Evolutionary conservation across 1,140 invertebrate genomes (phyloP), one percentile per base, ranked within the genome.

Genomic region (Nymphalis io): DNA sequence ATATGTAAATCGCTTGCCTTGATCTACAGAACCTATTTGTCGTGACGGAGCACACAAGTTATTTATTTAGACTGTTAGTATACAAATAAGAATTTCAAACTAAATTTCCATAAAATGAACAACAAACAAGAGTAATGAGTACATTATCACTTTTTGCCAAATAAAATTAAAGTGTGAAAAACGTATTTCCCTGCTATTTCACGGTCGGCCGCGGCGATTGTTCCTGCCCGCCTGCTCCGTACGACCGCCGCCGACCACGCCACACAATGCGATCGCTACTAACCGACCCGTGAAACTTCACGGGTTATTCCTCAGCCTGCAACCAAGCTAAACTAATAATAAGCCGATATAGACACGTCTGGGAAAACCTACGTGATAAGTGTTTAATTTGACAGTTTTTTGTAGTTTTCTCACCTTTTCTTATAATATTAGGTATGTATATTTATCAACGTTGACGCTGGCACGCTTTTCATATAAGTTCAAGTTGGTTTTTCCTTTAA

Each of bases 151-250:
- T 53, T 53, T 21, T 11, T 53, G 16, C 44, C 3, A 8, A 16
- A n/a, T 23, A 57, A 27, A 57, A 27, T 58, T 18, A 8, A 16
- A 58, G 33, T 55, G 62, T 64, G 8, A 16, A 27, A n/a, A 42
- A 64, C 62, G 62, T 64, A 55, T 42, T 64, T 64, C 51, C 62
- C 61, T 55, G 11, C 27, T 53, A 64, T 64, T 64, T 55, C 62
- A 55, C 62, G 62, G 48, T 55, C 38, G 33, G 44, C 18, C 4
- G 27, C 11, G 11, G 23, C 27, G 13, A 58, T 58, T 58, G 57
- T 55, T 55, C 51, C 40, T 5, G 60, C 40, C 40, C 13, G 60
- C 40, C 12, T 3, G 15, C 15, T 4, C 16, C 15, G 42, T 42
- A 23, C 44, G 40, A 20, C n/a, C n/a, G 18, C 51, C 18, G 20